phyloP scores from a whole-genome alignment of 2,888 invertebrate genomes.

The Amphipoea oculea region DNA sequence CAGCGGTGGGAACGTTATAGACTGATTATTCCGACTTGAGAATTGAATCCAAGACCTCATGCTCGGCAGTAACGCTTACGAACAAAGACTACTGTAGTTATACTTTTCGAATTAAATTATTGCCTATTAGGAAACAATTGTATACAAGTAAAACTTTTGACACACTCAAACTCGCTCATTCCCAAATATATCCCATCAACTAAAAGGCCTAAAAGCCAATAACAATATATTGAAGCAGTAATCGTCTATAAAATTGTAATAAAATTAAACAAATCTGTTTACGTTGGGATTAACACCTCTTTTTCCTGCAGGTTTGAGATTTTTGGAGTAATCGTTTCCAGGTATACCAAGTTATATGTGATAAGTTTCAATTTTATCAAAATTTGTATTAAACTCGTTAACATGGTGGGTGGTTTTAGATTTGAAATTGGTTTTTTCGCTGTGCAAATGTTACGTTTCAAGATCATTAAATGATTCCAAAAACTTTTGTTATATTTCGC shows the following conservation, averaged over 20 bases:
- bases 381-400: background rate
- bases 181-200: background rate
- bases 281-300: slow-evolving; percentile 5
- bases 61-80: background rate
- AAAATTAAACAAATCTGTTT: slow-evolving; percentile 30
- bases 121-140: background rate
- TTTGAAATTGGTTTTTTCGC: background rate
- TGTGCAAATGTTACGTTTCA: background rate
- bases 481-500: background rate
- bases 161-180: background rate
- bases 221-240: slow-evolving; percentile 18
- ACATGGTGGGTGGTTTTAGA: background rate
- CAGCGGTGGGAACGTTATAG: too few relatives aligned
- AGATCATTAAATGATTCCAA: background rate
- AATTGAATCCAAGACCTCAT: background rate
- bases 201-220: slow-evolving; percentile 21
- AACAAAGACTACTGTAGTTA: background rate
- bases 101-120: background rate
- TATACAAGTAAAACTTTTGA: background rate
- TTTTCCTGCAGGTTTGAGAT: slow-evolving; percentile 42
- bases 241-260: slow-evolving; percentile 24
- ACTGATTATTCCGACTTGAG: background rate
- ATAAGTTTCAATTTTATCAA: background rate
- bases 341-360: slow-evolving; percentile 16
- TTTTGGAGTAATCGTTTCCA: slow-evolving; percentile 28